A percentile compares a stretch with the other conserved stretches of the same genome.
Conservation (phyloP, 2,113 vertebrate species). For the Pterocles orientalis region DNA sequence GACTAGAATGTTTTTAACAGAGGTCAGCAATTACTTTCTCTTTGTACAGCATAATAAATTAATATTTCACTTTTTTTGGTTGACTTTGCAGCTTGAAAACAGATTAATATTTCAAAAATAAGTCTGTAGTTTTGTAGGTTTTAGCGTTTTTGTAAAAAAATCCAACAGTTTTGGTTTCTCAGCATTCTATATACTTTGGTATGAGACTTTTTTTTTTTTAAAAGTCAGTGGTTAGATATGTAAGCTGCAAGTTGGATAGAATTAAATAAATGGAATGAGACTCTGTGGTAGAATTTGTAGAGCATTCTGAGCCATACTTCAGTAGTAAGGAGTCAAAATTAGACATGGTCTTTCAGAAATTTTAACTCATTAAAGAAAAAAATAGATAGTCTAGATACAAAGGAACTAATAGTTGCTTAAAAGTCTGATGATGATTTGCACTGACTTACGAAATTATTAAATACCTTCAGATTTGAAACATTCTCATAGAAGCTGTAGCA, state of each 20-base stretch:
- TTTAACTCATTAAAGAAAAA: not conserved
- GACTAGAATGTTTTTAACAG: not conserved
- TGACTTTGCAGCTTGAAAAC: not conserved
- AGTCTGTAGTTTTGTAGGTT: not conserved
- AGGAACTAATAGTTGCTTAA: not conserved
- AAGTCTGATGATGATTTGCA: not conserved
- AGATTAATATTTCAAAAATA: not conserved
- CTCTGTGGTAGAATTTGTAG: not conserved
- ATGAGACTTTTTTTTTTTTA: not conserved
- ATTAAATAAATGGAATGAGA: not conserved
- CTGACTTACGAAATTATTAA: not conserved
- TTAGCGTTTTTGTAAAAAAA: not conserved
- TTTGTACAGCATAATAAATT: not conserved
- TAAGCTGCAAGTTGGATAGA: not conserved
- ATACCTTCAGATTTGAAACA: not conserved
- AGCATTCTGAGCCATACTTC: not conserved
- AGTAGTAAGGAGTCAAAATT: not conserved
- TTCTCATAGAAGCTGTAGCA: not conserved
- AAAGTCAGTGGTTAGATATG: not conserved
- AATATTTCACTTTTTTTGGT: not conserved
- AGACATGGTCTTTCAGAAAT: not conserved
- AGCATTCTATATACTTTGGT: not conserved
- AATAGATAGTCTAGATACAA: not conserved
- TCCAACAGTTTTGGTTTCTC: not conserved
- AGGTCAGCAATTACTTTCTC: not conserved